Base-by-base conservation (phyloP, 2,888 invertebrate genomes). In the Cryptus viduatorius region DNA sequence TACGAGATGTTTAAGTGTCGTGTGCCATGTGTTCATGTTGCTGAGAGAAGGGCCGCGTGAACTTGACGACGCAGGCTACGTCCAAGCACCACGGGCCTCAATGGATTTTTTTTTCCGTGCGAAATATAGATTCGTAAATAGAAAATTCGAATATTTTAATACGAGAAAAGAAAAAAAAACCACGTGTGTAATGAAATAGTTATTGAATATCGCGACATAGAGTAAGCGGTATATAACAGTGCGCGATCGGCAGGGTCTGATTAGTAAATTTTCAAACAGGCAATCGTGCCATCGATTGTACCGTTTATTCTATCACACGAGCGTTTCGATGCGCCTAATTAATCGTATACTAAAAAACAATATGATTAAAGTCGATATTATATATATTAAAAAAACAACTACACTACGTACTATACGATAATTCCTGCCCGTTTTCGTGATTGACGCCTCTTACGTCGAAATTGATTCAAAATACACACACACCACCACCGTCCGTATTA, bases 141-240 rank as follows among this genome's bases (percentile, higher is more conserved):
- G 89, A 91, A 88, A 91, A 90, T 90, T 89, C 87, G 89, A 85
- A 91, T 92, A 92, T 92, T 92, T 92, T 92, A 92, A 88, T 92
- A 92, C 91, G 88, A 88, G 85, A 88, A 86, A 88, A 87, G 24
- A 82, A 61, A 61, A 83, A 77, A 53, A 78, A 72, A 67, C 68
- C 78, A 76, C 75, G 84, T 80, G 86, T 87, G 84, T 82, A 75
- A 59, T 46, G 71, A 31, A 73, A 48, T 64, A 56, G 71, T 79
- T 56, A 69, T 75, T 69, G 50, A 79, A 79, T 75, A 73, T 83
- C 79, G 79, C 68, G 79, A 83, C 75, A 75, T 75, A 69, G 42
- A 65, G n/a, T 42, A 42, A 42, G 42, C 65, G 42, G 37, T 65
- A 65, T 42, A 16, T 3, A n/a, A 61, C 10, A 12, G 12, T 14